Conservation (phyloP, 2,888 invertebrate species). For the Tridacna gigas region DNA sequence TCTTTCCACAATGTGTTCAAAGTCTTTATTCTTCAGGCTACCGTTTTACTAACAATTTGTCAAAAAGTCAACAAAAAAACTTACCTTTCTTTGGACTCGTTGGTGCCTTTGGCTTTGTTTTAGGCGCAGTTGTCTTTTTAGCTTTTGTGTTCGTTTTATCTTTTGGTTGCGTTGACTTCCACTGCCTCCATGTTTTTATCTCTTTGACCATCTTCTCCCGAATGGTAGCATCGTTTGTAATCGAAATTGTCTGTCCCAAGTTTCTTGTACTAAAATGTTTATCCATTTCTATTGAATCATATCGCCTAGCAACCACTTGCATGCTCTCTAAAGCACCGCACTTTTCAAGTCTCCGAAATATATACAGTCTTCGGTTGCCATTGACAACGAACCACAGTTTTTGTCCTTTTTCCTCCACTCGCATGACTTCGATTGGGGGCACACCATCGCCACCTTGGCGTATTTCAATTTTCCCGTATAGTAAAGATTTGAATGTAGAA, state of each 20-base stretch:
- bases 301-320: conserved; percentile 62
- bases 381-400: conserved; percentile 63
- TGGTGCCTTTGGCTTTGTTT: neutral
- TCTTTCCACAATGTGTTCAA: too few relatives aligned
- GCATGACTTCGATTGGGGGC: conserved; percentile 63
- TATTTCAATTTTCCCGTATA: conserved; percentile 55
- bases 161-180: conserved; percentile 55
- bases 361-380: conserved; percentile 62
- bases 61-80: too few relatives aligned
- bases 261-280: conserved; percentile 64
- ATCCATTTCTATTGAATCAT: conserved; percentile 65
- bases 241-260: conserved; percentile 51
- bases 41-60: too few relatives aligned
- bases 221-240: conserved; percentile 58
- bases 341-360: conserved; percentile 55
- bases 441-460: conserved; percentile 56
- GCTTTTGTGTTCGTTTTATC: conserved; percentile 2
- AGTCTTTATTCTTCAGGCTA: too few relatives aligned
- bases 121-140: neutral
- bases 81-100: neutral
- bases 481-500: conserved; percentile 53
- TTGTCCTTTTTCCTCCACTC: conserved; percentile 37
- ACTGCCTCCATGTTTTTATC: conserved; percentile 56
- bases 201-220: conserved; percentile 51
- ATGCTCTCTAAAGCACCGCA: conserved; percentile 59